Conservation (phyloP, 2,113 vertebrate species). For the Leucoraja erinaceus region DNA sequence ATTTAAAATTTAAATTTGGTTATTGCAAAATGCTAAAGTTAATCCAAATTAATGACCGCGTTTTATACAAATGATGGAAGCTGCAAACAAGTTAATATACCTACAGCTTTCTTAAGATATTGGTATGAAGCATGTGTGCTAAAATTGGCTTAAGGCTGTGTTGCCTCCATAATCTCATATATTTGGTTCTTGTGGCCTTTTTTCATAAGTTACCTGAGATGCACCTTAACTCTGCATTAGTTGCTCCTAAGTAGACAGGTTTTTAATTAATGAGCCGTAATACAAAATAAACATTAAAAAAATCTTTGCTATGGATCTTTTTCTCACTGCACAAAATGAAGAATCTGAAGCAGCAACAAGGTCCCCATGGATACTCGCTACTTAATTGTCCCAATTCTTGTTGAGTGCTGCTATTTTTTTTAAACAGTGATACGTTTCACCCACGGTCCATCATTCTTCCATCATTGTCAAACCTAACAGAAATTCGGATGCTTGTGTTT, state of each 20-base stretch:
- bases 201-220: constrained; percentile 48
- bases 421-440: constrained; percentile 72
- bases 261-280: constrained; percentile 10
- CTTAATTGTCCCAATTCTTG: constrained; percentile 71
- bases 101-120: constrained; percentile 27
- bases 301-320: constrained; percentile 45
- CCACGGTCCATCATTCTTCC: constrained; percentile 68
- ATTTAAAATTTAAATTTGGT: background rate
- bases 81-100: constrained; percentile 20
- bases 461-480: constrained; percentile 32
- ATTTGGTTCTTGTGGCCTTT: constrained; percentile 72
- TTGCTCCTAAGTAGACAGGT: constrained; percentile 31
- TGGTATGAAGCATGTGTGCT: constrained; percentile 36
- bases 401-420: constrained; percentile 68
- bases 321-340: constrained; percentile 55
- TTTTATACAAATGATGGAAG: constrained; percentile 38
- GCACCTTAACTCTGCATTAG: background rate
- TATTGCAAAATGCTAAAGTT: background rate
- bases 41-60: background rate
- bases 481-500: constrained; percentile 27
- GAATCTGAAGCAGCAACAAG: constrained; percentile 82
- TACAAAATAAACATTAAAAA: constrained; percentile 3
- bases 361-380: constrained; percentile 76
- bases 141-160: constrained; percentile 45
- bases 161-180: constrained; percentile 47